Base-by-base conservation (phyloP, 1,140 invertebrate species). In the Cardiocondyla obscurior region DNA sequence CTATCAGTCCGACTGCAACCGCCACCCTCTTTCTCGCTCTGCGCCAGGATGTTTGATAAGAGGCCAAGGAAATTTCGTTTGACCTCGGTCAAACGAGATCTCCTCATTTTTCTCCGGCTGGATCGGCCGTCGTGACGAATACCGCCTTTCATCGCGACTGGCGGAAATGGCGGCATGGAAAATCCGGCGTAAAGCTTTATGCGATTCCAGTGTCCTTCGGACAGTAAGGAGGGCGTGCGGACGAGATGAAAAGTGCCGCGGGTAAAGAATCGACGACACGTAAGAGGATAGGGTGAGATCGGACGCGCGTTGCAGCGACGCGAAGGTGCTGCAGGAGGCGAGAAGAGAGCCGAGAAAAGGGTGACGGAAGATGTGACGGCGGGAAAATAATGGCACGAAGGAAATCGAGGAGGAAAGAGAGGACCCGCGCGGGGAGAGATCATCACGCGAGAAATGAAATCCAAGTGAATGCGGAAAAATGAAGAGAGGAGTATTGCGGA, bases 151-250 rank as follows among this genome's bases (percentile, higher is more conserved):
- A 82, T 74, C 49, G 46, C 53, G 53, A 8, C 19, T 33, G 53
- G 49, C 44, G 57, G 69, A 65, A 69, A 85, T 22, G 76, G 72
- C 60, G 76, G 76, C 64, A 85, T 69, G 84, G 77, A 81, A 85
- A 82, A 67, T 82, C 77, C 77, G 44, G 62, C 53, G 44, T 57
- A 82, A 81, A 85, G 84, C 84, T 82, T 86, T 49, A 58, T 55
- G 70, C 85, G 74, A 64, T 85, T 81, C 30, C 73, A 70, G 57
- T 85, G 83, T 85, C 82, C 76, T 72, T 46, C 62, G 62, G 74
- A 79, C 64, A 69, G 74, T 79, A 79, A 79, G 74, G 51, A 39
- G 22, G n/a, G 44, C 10, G n/a, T 22, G 28, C 57, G 55, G 2
- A n/a, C n/a, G 7, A 49, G 19, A 33, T 55, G n/a, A 81, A 85